A percentile compares a stretch with the other conserved stretches of the same genome.
phyloP scores from a whole-genome alignment of 2,797 vertebrate species.

The Diglossa cyanea region DNA sequence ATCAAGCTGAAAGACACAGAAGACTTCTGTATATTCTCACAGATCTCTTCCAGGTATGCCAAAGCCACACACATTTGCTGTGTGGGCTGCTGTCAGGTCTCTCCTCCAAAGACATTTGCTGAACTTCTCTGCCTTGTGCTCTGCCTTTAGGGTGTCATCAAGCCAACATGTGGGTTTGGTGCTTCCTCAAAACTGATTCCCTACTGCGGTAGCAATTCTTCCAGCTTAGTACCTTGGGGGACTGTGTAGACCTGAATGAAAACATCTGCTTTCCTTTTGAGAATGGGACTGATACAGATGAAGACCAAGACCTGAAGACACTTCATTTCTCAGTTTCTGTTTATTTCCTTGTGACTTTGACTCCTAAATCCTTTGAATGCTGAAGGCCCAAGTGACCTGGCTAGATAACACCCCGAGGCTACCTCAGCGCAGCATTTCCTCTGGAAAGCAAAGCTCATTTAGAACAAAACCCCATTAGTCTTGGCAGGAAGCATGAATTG shows the following conservation, averaged over 20 bases:
- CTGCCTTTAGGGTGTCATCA: neutral
- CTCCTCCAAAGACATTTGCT: neutral
- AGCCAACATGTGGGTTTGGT: neutral
- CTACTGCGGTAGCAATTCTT: neutral
- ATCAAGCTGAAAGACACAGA: neutral
- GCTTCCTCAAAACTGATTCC: neutral
- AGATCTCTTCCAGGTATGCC: neutral
- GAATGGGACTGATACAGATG: neutral
- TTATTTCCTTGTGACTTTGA: neutral
- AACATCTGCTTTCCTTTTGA: neutral
- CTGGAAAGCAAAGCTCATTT: constrained; percentile 10
- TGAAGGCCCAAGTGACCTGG: neutral
- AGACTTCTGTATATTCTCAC: neutral
- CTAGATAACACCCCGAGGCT: neutral
- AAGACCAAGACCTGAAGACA: neutral
- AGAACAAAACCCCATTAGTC: constrained; percentile 24
- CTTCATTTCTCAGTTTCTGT: neutral
- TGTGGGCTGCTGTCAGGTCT: neutral
- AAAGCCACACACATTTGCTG: neutral
- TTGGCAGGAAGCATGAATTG: constrained; percentile 54
- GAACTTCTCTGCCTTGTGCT: neutral
- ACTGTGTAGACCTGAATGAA: neutral
- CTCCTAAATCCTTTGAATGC: neutral
- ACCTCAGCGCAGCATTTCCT: neutral
- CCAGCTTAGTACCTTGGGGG: neutral